phyloP scores from a whole-genome alignment of 1,140 invertebrate genomes.

The Neelides sp. region DNA sequence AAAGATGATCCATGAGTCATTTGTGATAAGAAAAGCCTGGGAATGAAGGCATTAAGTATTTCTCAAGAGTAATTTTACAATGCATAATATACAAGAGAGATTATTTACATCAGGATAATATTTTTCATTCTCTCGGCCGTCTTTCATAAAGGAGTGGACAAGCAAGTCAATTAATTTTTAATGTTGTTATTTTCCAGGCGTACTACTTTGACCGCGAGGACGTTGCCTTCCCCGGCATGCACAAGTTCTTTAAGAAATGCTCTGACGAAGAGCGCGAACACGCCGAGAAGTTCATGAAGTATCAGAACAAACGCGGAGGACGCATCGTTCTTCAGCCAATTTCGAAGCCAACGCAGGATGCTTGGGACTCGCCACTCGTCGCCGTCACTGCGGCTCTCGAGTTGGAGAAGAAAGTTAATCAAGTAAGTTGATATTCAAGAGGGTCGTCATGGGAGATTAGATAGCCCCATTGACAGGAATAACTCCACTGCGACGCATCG shows the following conservation, averaged over 20 bases:
- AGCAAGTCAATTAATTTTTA: no score
- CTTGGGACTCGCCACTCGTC: slow-evolving; percentile 45
- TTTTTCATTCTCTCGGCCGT: no score
- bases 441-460: no score
- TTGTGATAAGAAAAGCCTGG: no score
- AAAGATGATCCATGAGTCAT: no score
- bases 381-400: slow-evolving; percentile 46
- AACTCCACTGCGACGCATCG: no score
- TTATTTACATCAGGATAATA: no score
- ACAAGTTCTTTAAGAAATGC: slow-evolving; percentile 45
- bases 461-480: no score
- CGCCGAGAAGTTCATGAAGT: slow-evolving; percentile 51
- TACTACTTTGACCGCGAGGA: slow-evolving; percentile 52
- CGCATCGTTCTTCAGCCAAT: slow-evolving; percentile 41
- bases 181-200: slow-evolving; percentile 34
- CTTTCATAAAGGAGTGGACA: no score
- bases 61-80: no score
- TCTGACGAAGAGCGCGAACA: slow-evolving; percentile 52
- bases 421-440: slow-evolving; percentile 30
- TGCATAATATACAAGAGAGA: no score
- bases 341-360: slow-evolving; percentile 43
- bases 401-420: slow-evolving; percentile 50
- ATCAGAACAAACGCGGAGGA: slow-evolving; percentile 48
- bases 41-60: no score
- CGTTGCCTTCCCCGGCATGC: slow-evolving; percentile 48